phyloP scores from a whole-genome alignment of 2,888 invertebrate genomes.

The Drosophila affinis region DNA sequence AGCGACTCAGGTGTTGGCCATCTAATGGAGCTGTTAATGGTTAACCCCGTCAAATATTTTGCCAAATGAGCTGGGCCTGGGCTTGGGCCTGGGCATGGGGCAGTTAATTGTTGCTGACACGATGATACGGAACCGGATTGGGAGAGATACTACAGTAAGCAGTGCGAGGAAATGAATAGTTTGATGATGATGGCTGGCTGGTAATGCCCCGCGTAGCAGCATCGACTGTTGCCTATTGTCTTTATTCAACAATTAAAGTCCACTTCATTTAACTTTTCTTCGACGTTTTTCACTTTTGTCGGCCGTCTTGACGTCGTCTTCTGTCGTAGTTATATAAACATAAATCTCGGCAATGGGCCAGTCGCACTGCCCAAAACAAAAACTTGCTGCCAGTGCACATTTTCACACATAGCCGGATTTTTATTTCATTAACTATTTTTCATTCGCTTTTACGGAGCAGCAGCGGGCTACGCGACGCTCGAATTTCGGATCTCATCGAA shows the following conservation, averaged over 20 bases:
- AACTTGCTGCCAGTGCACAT: constrained; percentile 75
- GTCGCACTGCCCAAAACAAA: constrained; percentile 33
- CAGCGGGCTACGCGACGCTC: constrained; percentile 41
- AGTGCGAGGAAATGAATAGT: constrained; percentile 15
- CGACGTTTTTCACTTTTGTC: constrained; percentile 52
- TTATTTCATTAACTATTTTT: constrained; percentile 25
- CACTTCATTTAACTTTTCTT: constrained; percentile 63
- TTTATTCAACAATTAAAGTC: constrained; percentile 64
- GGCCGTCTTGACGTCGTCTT: constrained; percentile 39
- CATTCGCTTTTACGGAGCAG: constrained; percentile 9
- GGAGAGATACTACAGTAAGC: constrained; percentile 20
- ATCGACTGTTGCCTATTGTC: constrained; percentile 4
- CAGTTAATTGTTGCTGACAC: constrained; percentile 36
- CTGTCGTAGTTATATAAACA: constrained; percentile 61
- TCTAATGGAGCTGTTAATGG: constrained; percentile 41
- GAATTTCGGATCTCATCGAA: constrained; percentile 44
- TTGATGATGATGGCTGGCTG: constrained; percentile 10
- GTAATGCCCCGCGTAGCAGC: constrained; percentile 17
- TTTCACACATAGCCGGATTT: constrained; percentile 67
- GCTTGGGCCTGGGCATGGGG: constrained; percentile 1
- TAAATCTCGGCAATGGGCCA: constrained; percentile 69
- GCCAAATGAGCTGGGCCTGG: constrained; percentile 41
- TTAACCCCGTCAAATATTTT: constrained; percentile 38
- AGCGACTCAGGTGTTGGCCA: constrained; percentile 14
- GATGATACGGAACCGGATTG: constrained; percentile 41